Base-by-base conservation (phyloP, 2,113 vertebrate genomes). In the Galbula dea region DNA sequence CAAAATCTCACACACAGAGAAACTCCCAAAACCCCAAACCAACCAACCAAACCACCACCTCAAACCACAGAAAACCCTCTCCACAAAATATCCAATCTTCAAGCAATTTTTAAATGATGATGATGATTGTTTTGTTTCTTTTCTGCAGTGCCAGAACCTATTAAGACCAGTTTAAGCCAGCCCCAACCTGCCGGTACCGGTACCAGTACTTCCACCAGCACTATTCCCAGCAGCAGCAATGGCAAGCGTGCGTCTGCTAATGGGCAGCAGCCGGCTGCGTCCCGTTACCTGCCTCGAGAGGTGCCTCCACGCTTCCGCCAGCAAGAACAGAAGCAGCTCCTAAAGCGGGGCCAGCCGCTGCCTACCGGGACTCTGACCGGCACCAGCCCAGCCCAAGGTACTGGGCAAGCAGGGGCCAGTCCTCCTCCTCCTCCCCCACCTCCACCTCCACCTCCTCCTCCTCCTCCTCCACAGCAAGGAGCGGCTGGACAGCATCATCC, bases 271-370 rank as follows among this genome's bases (percentile, higher is more conserved):
- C 96, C 98, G 58, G 98, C 98, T 91, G 98, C 98, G 57, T 97
- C 98, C 97, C 98, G 98, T 95, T 99, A 99, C 98, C 98, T 99
- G 96, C 98, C 98, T 95, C 98, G 99, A 51, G 99, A 99, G 98
- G 98, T 99, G 97, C 99, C 99, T 94, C 99, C 99, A 22, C 99
- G 99, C 97, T 99, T 99, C 98, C 98, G 99, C 97, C 99, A 99
- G 98, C 99, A 99, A 97, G 99, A 99, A 97, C 98, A 99, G 98
- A 99, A 99, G 98, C 99, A 99, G 98, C 98, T 99, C 89, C 97
- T 99, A 98, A 99, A 99, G 97, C 98, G 99, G 98, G 99, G 99
- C 57, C 99, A 99, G 97, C 99, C 99, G 13, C 96, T 99, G 97
- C 99, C 99, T 39, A 22, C 98, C 15, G 98, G 98, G 91, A 90